Evolutionary conservation across 2,797 vertebrate species (phyloP).

Genomic region (Pantherophis vulpinus): DNA sequence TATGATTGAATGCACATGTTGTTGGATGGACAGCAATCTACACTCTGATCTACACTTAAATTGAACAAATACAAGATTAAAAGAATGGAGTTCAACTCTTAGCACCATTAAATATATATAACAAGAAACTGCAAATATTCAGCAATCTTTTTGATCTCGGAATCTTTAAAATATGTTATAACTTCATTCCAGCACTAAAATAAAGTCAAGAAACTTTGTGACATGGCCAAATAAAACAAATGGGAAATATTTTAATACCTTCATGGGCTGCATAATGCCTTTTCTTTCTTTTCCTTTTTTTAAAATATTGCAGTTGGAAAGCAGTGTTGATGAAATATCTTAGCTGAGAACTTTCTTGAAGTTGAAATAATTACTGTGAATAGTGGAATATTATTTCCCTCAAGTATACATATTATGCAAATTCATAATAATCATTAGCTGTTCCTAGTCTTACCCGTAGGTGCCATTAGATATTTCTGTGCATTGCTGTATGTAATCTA

Average conservation of each 20-base stretch:
- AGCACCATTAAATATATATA: background rate
- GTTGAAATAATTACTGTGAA: conserved; percentile 31
- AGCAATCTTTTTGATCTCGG: background rate
- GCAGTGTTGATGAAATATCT: background rate
- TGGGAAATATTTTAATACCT: background rate
- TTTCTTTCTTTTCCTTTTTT: background rate
- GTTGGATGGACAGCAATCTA: background rate
- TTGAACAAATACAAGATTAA: background rate
- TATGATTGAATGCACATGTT: background rate
- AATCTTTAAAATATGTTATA: background rate
- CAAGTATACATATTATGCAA: conserved; percentile 38
- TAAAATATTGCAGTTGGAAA: background rate
- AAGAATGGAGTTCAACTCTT: background rate
- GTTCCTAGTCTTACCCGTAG: conserved; percentile 44
- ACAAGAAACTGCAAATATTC: background rate
- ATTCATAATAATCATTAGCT: conserved; percentile 37
- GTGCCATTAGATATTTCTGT: conserved; percentile 43
- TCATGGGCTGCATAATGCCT: background rate
- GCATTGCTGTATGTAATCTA: conserved; percentile 27
- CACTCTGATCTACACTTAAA: background rate
- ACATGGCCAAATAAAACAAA: background rate
- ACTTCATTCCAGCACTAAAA: background rate
- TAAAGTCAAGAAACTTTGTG: background rate
- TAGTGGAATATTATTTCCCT: conserved; percentile 34
- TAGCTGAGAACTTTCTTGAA: conserved; percentile 26